phyloP scores from a whole-genome alignment of 2,797 vertebrate genomes.

The Lacerta viridis region DNA sequence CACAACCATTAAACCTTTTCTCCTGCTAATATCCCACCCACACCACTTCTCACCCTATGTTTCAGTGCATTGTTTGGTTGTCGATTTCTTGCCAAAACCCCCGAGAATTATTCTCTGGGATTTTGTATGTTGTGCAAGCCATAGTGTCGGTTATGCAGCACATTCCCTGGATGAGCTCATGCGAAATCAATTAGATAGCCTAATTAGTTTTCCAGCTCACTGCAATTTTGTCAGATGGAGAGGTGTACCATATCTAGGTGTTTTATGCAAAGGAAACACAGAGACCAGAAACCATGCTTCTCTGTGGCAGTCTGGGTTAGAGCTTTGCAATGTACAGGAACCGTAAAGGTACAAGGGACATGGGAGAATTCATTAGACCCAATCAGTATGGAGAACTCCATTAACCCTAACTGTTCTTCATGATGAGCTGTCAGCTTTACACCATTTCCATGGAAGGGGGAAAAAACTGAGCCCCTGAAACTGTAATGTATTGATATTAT shows the following conservation, averaged over 20 bases:
- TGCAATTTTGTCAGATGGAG: slow-evolving; percentile 46
- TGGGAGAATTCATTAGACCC: not conserved
- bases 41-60: not conserved
- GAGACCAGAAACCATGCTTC: slow-evolving; percentile 50
- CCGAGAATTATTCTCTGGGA: slow-evolving; percentile 58
- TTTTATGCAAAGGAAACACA: slow-evolving; percentile 66
- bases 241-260: slow-evolving; percentile 57
- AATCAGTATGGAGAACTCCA: not conserved
- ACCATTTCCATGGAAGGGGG: no score
- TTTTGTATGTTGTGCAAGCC: slow-evolving; percentile 48
- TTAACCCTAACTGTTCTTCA: no score
- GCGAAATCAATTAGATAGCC: slow-evolving; percentile 76
- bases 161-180: slow-evolving; percentile 78
- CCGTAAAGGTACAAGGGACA: not conserved
- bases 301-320: slow-evolving; percentile 35
- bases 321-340: not conserved
- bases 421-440: no score
- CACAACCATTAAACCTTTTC: slow-evolving; percentile 24
- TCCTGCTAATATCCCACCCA: slow-evolving; percentile 6
- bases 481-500: no score
- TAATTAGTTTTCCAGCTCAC: slow-evolving; percentile 81
- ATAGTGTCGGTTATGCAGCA: slow-evolving; percentile 61
- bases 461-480: no score
- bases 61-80: slow-evolving; percentile 29
- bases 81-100: slow-evolving; percentile 50